Percentiles rank a stretch among this genome's conserved stretches.
These are phyloP conservation scores for Drosophila mimetica DNA, from an alignment of 2,888 invertebrate genomes.

Conservation along the genomic window DNA sequence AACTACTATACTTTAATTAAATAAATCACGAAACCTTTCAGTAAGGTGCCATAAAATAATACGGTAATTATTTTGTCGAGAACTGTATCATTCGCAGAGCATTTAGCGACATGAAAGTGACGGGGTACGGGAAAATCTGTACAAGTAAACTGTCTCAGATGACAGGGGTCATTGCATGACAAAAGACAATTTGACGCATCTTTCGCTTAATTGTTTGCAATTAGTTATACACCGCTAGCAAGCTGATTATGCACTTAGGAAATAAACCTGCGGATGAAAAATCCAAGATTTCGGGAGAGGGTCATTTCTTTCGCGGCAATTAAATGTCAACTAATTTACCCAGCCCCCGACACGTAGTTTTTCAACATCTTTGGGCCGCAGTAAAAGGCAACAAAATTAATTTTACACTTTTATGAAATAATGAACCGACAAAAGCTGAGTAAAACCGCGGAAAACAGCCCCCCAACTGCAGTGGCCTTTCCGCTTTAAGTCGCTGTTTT, in stretches of 20 bases:
- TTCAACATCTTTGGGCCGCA: slow-evolving; percentile 58
- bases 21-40: not conserved
- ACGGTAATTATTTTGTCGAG: not conserved
- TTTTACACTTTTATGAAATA: slow-evolving; percentile 55
- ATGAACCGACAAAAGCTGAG: slow-evolving; percentile 49
- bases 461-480: slow-evolving; percentile 36
- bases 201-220: slow-evolving; percentile 57
- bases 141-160: slow-evolving; percentile 22
- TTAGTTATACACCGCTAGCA: slow-evolving; percentile 44
- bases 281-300: not conserved
- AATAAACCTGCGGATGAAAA: slow-evolving; percentile 21
- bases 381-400: slow-evolving; percentile 33
- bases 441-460: slow-evolving; percentile 32
- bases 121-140: not conserved
- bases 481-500: slow-evolving; percentile 8
- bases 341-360: slow-evolving; percentile 33
- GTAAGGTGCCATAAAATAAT: not conserved
- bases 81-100: not conserved
- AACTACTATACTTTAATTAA: no score
- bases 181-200: slow-evolving; percentile 36
- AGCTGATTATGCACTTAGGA: slow-evolving; percentile 51
- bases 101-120: slow-evolving; percentile 18
- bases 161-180: slow-evolving; percentile 45
- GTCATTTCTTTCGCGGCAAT: slow-evolving; percentile 39
- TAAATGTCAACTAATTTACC: slow-evolving; percentile 60